phyloP scores from a whole-genome alignment of 2,888 invertebrate species.

The Cephus sareptanus region DNA sequence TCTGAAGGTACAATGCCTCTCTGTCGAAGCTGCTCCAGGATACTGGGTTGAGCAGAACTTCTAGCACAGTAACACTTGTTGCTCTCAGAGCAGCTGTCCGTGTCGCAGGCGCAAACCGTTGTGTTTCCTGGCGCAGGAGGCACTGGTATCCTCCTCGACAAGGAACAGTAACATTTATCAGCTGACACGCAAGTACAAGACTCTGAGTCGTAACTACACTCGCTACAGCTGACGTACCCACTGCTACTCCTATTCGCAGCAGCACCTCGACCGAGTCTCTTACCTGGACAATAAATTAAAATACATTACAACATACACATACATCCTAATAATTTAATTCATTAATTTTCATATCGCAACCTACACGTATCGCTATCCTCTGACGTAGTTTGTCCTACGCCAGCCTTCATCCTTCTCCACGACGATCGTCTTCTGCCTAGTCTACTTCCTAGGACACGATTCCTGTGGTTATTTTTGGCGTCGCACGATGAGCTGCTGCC shows the following conservation, averaged over 20 bases:
- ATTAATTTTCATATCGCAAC: slow-evolving; percentile 16
- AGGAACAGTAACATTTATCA: slow-evolving; percentile 88
- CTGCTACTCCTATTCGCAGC: slow-evolving; percentile 67
- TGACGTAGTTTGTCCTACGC: slow-evolving; percentile 55
- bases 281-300: slow-evolving; percentile 35
- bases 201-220: slow-evolving; percentile 87
- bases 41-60: slow-evolving; percentile 61
- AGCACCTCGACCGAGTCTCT: slow-evolving; percentile 41
- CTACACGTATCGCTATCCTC: slow-evolving; percentile 63
- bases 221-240: slow-evolving; percentile 87
- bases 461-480: slow-evolving; percentile 54
- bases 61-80: slow-evolving; percentile 85
- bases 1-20: slow-evolving; percentile 67
- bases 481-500: slow-evolving; percentile 63
- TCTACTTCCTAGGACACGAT: slow-evolving; percentile 54
- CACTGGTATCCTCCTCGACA: slow-evolving; percentile 61
- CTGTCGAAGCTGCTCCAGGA: slow-evolving; percentile 68
- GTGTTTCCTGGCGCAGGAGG: slow-evolving; percentile 64
- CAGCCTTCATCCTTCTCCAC: slow-evolving; percentile 41
- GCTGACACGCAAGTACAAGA: slow-evolving; percentile 81
- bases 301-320: neutral
- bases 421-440: slow-evolving; percentile 54
- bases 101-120: slow-evolving; percentile 81
- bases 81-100: slow-evolving; percentile 87
- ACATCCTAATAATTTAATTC: neutral